A percentile compares a stretch with the other conserved stretches of the same genome.
Evolutionary conservation across 2,113 vertebrate species (phyloP).

Genomic region (Promerops cafer): DNA sequence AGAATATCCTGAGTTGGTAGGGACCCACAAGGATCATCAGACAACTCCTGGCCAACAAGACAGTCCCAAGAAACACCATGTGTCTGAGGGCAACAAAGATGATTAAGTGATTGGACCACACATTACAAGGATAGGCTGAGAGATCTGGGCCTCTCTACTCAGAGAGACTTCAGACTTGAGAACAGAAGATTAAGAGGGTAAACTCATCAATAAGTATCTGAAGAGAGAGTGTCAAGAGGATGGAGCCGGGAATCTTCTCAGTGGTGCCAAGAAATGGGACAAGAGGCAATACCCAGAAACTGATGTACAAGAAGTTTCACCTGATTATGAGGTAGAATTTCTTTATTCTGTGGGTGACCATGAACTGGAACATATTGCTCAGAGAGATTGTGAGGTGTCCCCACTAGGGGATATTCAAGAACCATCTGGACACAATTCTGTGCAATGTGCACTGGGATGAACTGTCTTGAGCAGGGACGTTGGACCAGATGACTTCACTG

Average conservation of each 20-base stretch:
- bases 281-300: not conserved
- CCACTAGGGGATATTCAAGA: not conserved
- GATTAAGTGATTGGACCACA: too few species aligned
- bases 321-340: not conserved
- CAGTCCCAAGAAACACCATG: too few species aligned
- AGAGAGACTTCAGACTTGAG: not conserved
- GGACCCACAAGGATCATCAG: not conserved
- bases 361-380: not conserved
- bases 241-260: not conserved
- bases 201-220: not conserved
- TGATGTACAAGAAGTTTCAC: not conserved
- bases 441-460: not conserved
- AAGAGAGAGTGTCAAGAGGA: not conserved
- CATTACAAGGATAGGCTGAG: not conserved
- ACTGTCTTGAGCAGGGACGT: not conserved
- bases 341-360: not conserved
- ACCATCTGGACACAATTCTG: not conserved
- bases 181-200: not conserved
- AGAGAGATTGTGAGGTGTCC: not conserved
- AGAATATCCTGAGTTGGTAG: not conserved
- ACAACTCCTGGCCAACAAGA: not conserved
- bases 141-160: too few species aligned
- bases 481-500: not conserved
- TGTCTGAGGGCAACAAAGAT: not conserved
- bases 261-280: not conserved